A percentile compares a stretch with the other conserved stretches of the same genome.
Evolutionary conservation across 2,113 vertebrate species (phyloP).

Genomic region (Erythrocebus patas): DNA sequence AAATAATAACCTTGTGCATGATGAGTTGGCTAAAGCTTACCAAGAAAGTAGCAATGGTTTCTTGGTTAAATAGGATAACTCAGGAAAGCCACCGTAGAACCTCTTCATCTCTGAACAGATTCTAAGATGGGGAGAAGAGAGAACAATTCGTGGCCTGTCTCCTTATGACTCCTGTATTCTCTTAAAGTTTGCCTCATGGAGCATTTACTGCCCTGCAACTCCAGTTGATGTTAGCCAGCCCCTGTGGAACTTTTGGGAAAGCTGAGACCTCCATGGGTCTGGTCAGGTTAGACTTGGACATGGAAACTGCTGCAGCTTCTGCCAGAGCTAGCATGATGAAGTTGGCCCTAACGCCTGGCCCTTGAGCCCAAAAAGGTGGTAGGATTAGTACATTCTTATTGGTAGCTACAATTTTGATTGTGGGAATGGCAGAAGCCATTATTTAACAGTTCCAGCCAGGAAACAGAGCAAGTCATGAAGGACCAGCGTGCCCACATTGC

Average conservation of each 20-base stretch:
- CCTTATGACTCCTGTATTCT: background rate
- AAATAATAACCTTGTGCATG: background rate
- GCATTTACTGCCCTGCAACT: background rate
- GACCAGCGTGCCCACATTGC: background rate
- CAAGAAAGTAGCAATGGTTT: background rate
- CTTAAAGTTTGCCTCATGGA: background rate
- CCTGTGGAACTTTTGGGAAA: background rate
- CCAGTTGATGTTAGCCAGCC: rapidly evolving
- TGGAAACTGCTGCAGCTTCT: rapidly evolving
- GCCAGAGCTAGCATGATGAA: background rate
- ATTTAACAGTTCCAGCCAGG: background rate
- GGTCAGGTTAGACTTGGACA: background rate
- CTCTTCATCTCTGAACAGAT: background rate
- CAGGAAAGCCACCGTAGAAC: background rate
- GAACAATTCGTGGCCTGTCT: background rate
- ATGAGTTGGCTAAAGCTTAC: too few species aligned
- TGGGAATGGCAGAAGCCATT: background rate
- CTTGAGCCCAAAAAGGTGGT: background rate
- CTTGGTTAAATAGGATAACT: background rate
- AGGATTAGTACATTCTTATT: background rate
- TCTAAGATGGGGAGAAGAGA: background rate
- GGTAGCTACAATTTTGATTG: too few species aligned
- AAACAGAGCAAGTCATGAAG: background rate
- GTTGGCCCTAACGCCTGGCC: too few species aligned
- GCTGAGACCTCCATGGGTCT: background rate